Percentiles rank a stretch among this genome's conserved stretches.
Conservation (phyloP, 2,113 vertebrate genomes). For the Pterocles gutturalis region DNA sequence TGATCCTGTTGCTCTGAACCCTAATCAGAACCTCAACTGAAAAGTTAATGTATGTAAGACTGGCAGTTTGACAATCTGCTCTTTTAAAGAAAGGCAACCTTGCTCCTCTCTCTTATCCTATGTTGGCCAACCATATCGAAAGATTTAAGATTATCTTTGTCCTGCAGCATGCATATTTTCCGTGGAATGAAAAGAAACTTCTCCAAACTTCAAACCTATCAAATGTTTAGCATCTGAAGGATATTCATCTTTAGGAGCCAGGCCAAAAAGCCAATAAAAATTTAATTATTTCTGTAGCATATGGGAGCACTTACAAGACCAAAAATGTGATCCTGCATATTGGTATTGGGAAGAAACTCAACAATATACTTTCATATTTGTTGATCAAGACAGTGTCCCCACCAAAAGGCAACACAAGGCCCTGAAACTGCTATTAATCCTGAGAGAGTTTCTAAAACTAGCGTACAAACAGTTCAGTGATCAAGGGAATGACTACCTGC, state of each 20-base stretch:
- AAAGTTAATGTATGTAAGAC: not conserved
- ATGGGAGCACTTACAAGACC: constrained; percentile 75
- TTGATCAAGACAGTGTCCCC: constrained; percentile 47
- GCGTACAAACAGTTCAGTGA: constrained; percentile 4
- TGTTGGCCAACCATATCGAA: constrained; percentile 6
- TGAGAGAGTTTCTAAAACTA: constrained; percentile 26
- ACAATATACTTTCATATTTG: constrained; percentile 64
- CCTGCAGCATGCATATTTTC: constrained; percentile 38
- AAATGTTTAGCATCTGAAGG: constrained; percentile 80
- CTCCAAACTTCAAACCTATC: constrained; percentile 76
- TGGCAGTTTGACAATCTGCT: not conserved
- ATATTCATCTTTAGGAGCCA: constrained; percentile 78
- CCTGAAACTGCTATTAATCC: constrained; percentile 24
- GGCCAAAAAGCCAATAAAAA: constrained; percentile 80
- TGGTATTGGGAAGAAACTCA: constrained; percentile 69
- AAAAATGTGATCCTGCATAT: constrained; percentile 65
- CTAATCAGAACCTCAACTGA: not conserved
- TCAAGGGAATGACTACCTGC: not conserved
- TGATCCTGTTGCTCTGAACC: constrained; percentile 21
- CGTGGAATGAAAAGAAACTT: constrained; percentile 59
- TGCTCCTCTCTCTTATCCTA: not conserved
- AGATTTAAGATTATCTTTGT: constrained; percentile 45
- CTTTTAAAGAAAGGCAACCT: not conserved
- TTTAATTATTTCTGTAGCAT: constrained; percentile 81
- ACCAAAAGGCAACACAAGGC: constrained; percentile 21